A percentile compares a stretch with the other conserved stretches of the same genome.
phyloP scores from a whole-genome alignment of 2,113 vertebrate species.

The Cygnus atratus region DNA sequence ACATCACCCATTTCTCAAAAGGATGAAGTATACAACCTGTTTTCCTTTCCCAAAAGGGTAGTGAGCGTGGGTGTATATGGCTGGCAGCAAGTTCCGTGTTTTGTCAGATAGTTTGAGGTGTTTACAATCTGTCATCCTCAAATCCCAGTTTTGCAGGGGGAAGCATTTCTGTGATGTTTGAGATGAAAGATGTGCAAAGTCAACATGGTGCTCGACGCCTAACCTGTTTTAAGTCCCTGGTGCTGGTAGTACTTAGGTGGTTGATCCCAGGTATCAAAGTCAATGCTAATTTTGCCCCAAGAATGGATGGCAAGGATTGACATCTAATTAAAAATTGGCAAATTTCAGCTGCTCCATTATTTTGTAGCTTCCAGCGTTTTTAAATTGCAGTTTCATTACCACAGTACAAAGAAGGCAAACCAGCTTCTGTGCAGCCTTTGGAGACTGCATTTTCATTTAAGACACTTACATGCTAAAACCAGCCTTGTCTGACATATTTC shows the following conservation, averaged over 20 bases:
- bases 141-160: not conserved
- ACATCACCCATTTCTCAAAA: not conserved
- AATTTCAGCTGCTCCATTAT: not conserved
- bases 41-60: not conserved
- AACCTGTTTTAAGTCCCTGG: not conserved
- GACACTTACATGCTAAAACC: not conserved
- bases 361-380: not conserved
- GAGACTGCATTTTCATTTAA: not conserved
- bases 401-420: not conserved
- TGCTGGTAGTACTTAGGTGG: not conserved
- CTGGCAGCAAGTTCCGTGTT: not conserved
- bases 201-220: not conserved
- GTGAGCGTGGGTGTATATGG: rapidly evolving
- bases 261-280: not conserved
- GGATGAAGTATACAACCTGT: not conserved
- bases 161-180: not conserved
- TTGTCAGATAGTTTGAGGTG: not conserved
- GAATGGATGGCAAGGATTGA: not conserved
- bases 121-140: not conserved
- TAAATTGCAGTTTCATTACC: not conserved
- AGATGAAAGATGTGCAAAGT: not conserved
- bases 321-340: not conserved
- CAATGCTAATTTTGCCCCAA: not conserved
- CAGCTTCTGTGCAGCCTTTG: not conserved
- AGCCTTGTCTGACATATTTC: not conserved